Evolutionary conservation across 2,113 vertebrate species (phyloP).

Genomic region (Polypterus senegalus): DNA sequence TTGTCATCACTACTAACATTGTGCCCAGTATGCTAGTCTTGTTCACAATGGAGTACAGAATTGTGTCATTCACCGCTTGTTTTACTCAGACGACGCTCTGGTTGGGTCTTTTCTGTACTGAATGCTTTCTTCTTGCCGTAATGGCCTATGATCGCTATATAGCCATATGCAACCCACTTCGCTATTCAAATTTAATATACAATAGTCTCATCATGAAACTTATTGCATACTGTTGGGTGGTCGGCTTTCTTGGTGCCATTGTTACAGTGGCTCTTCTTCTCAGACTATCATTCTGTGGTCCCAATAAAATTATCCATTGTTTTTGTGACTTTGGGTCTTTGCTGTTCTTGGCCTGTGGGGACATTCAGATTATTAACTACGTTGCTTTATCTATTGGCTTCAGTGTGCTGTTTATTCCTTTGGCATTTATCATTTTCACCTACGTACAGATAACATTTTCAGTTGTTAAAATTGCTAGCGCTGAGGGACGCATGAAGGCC

Average conservation of each 20-base stretch:
- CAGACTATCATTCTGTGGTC: not conserved
- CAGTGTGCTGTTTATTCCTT: not conserved
- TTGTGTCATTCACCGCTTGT: conserved; percentile 20
- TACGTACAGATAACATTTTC: conserved; percentile 2
- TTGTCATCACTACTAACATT: conserved; percentile 16
- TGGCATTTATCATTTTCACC: not conserved
- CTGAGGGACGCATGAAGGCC: conserved; percentile 7
- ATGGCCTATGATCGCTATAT: conserved; percentile 28
- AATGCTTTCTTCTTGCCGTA: conserved; percentile 17
- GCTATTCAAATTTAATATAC: conserved; percentile 15
- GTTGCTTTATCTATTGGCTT: not conserved
- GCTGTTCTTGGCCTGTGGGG: not conserved
- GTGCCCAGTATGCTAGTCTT: conserved; percentile 17
- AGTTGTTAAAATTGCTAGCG: not conserved
- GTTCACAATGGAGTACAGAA: conserved; percentile 2
- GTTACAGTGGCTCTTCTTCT: not conserved
- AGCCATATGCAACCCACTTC: conserved; percentile 24
- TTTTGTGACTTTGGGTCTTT: conserved; percentile 6
- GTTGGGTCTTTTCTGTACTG: conserved; percentile 11
- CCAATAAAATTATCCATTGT: conserved; percentile 1
- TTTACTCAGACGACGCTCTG: conserved; percentile 18
- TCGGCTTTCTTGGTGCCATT: not conserved
- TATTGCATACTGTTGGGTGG: not conserved
- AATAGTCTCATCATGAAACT: not conserved
- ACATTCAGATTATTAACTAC: not conserved